Percentiles rank a stretch among this genome's conserved stretches.
phyloP scores from a whole-genome alignment of 2,113 vertebrate species.

The Tenebrosternarchus preto region DNA sequence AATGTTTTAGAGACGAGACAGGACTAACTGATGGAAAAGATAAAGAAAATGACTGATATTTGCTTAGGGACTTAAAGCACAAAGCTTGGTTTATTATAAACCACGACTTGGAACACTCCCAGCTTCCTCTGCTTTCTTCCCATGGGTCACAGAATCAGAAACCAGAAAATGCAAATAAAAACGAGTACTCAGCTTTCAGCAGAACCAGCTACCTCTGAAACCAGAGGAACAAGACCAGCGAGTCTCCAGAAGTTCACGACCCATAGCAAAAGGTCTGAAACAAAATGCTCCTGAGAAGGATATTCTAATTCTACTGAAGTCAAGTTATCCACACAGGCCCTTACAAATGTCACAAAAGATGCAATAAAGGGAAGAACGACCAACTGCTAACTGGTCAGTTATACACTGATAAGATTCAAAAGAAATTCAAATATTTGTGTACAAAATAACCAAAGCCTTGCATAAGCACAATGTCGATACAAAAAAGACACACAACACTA shows the following conservation, averaged over 20 bases:
- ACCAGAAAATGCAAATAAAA: conserved; percentile 5
- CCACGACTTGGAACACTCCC: neutral
- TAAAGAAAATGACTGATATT: neutral
- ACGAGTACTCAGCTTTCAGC: conserved; percentile 31
- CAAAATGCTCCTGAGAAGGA: neutral
- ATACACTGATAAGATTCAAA: neutral
- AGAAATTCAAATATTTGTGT: neutral
- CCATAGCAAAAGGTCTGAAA: conserved; percentile 11
- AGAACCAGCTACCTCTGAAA: conserved; percentile 18
- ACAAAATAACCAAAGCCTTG: too few species aligned
- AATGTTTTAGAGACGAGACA: neutral
- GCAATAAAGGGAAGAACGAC: neutral
- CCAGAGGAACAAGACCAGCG: conserved; percentile 44
- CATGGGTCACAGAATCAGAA: conserved; percentile 11
- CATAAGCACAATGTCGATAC: too few species aligned
- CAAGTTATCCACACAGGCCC: neutral
- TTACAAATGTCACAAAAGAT: neutral
- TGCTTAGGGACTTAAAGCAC: neutral
- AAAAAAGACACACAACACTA: too few species aligned
- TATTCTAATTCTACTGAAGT: neutral
- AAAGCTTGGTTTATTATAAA: too few species aligned
- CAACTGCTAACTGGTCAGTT: too few species aligned
- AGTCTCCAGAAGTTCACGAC: conserved; percentile 41
- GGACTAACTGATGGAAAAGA: neutral
- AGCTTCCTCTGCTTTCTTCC: neutral